A percentile compares a stretch with the other conserved stretches of the same genome.
Evolutionary conservation across 1,140 invertebrate species (phyloP).

Genomic region (Atopsyche davidsoni): DNA sequence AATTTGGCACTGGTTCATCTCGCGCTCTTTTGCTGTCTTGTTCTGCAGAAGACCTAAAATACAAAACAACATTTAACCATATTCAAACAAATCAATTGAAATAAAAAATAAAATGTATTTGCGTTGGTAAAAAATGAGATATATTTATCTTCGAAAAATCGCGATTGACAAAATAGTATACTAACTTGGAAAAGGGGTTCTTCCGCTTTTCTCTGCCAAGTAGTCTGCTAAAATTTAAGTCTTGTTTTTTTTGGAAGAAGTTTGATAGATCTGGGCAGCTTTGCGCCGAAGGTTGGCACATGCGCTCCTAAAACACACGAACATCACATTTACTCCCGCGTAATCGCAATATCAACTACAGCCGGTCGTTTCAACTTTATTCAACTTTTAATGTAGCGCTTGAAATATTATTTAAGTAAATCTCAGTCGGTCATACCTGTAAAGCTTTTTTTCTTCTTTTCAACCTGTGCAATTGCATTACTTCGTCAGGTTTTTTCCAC

Average conservation of each 20-base stretch:
- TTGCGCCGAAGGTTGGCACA: constrained; percentile 39
- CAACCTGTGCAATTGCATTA: constrained; percentile 61
- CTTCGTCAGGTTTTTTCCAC: constrained; percentile 51
- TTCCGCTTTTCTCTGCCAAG: constrained; percentile 58
- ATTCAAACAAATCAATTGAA: neutral
- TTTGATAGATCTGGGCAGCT: constrained; percentile 31
- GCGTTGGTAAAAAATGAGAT: neutral
- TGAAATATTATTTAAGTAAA: constrained; percentile 5
- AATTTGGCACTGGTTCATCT: constrained; percentile 5
- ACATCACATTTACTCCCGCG: neutral
- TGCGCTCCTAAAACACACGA: constrained; percentile 38
- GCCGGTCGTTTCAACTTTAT: constrained; percentile 15
- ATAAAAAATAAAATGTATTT: neutral
- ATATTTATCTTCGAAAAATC: neutral
- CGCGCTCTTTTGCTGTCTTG: constrained; percentile 18
- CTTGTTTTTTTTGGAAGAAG: constrained; percentile 28
- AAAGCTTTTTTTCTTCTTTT: constrained; percentile 64
- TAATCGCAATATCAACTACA: neutral
- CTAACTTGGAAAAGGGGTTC: constrained; percentile 67
- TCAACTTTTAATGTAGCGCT: neutral
- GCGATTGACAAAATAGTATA: constrained; percentile 17
- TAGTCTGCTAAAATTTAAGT: constrained; percentile 42
- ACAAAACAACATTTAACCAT: neutral
- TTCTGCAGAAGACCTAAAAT: constrained; percentile 18
- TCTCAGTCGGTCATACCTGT: constrained; percentile 53